Base-by-base conservation (phyloP, 35 echinoderm and acorn worm species). In the Anneissia japonica region DNA sequence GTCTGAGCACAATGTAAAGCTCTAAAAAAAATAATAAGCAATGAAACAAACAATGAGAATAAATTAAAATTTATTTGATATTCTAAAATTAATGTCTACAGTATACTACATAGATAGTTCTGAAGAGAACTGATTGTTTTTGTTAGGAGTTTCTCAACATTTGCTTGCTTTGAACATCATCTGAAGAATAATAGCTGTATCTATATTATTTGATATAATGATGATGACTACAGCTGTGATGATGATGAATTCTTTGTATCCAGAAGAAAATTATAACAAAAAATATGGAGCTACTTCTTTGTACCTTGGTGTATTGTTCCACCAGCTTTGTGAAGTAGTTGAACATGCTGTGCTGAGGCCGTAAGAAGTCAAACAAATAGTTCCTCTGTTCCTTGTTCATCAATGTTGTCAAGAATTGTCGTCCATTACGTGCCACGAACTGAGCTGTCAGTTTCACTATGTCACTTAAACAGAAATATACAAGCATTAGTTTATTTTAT, bases 331-430 rank as follows among this genome's bases (percentile, higher is more conserved):
- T 98, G 92, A 98, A 98, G 46, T 98, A 98, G 46, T 88, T 93
- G 32, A 98, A 98, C 95, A 98, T 91, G 83, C 95, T 98, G 83
- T 98, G 95, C 79, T 98, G 95, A 0, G 95, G 95, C 29, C 95
- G 41, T 31, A 98, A 79, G 73, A 98, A 98, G 82, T 98, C 95
- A 91, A 99, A 99, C 38, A 83, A 39, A 77, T 91, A 99, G 75
- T 99, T 99, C 36, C 96, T 81, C 75, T 93, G 92, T 81, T 99
- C 96, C 73, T 90, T 86, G 87, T 94, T 99, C 91, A 94, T 94
- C 35, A 99, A 86, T 23, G 85, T 99, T 11, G 96, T 99, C 86
- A 99, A 43, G 78, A 99, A 99, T 46, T 99, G 96, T 1, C 96
- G 75, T 26, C 96, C 96, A 74, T 99, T 99, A 9, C 96, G 37